A percentile compares a stretch with the other conserved stretches of the same genome.
Conservation (phyloP, 2,113 vertebrate genomes). For the Theristicus caerulescens region DNA sequence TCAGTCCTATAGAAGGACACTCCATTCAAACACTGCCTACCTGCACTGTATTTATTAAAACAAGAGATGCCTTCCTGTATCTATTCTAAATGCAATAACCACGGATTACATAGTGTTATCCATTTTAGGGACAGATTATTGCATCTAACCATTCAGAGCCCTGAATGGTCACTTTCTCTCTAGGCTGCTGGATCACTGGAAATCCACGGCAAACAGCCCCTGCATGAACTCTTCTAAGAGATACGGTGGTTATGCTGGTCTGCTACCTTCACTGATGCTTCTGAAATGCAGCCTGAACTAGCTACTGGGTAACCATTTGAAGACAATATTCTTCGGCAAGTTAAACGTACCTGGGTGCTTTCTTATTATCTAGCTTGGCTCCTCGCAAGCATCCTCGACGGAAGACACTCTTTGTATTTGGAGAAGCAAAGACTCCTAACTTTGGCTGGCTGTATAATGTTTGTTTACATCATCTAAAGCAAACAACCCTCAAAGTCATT, state of each 20-base stretch:
- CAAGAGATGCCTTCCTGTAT: neutral
- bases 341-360: neutral
- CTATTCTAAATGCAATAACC: neutral
- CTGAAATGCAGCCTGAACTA: neutral
- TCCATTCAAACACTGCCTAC: neutral
- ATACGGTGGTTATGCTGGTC: accelerated
- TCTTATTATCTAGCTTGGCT: neutral
- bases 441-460: neutral
- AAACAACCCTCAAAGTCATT: slow-evolving; percentile 10
- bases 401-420: neutral
- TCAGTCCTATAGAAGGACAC: neutral
- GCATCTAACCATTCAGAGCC: neutral
- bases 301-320: neutral
- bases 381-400: neutral
- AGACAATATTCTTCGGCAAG: accelerated
- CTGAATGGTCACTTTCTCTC: neutral
- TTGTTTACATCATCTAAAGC: neutral
- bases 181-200: neutral
- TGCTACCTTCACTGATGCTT: neutral
- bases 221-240: neutral
- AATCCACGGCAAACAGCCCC: neutral
- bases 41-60: neutral
- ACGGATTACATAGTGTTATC: neutral
- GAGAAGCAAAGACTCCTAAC: neutral
- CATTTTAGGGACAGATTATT: neutral